Evolutionary conservation across 92 coral and sea anemone genomes (phyloP).

Genomic region (Epizoanthus scotinus): DNA sequence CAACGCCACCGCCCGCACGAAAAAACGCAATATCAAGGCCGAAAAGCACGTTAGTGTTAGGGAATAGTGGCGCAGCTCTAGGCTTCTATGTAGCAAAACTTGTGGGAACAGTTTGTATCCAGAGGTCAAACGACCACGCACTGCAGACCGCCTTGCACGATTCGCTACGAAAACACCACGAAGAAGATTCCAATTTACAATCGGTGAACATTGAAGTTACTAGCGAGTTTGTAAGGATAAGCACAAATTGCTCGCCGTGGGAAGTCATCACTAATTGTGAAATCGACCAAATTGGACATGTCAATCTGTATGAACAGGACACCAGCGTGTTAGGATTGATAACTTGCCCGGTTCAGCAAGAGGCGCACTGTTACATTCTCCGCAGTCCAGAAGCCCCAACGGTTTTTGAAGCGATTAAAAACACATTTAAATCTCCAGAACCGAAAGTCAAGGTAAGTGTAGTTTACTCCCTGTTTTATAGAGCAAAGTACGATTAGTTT

Average conservation of each 20-base stretch:
- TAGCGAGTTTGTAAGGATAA: constrained; percentile 77
- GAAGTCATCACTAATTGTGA: constrained; percentile 79
- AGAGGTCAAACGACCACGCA: constrained; percentile 78
- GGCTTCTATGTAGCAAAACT: constrained; percentile 85
- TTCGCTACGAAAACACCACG: constrained; percentile 55
- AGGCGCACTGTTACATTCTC: constrained; percentile 74
- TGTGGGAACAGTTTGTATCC: constrained; percentile 61
- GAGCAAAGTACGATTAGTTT: background rate
- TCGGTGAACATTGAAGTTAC: constrained; percentile 89
- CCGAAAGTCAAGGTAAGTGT: constrained; percentile 64
- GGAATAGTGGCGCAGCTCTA: constrained; percentile 51
- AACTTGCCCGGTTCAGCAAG: constrained; percentile 70
- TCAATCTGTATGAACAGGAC: constrained; percentile 73
- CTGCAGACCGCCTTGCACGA: constrained; percentile 75
- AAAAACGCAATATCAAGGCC: constrained; percentile 61
- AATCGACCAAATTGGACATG: constrained; percentile 80
- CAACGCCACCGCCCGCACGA: constrained; percentile 57
- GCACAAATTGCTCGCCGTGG: constrained; percentile 93
- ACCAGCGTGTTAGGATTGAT: constrained; percentile 69
- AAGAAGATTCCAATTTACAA: constrained; percentile 56
- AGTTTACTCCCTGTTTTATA: too few species aligned
- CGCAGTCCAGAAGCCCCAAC: constrained; percentile 75
- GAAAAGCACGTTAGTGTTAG: constrained; percentile 64
- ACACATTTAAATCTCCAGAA: constrained; percentile 75
- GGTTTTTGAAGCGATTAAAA: constrained; percentile 66